A percentile compares a stretch with the other conserved stretches of the same genome.
phyloP scores from a whole-genome alignment of 2,888 invertebrate genomes.

The Phytoseiulus persimilis region DNA sequence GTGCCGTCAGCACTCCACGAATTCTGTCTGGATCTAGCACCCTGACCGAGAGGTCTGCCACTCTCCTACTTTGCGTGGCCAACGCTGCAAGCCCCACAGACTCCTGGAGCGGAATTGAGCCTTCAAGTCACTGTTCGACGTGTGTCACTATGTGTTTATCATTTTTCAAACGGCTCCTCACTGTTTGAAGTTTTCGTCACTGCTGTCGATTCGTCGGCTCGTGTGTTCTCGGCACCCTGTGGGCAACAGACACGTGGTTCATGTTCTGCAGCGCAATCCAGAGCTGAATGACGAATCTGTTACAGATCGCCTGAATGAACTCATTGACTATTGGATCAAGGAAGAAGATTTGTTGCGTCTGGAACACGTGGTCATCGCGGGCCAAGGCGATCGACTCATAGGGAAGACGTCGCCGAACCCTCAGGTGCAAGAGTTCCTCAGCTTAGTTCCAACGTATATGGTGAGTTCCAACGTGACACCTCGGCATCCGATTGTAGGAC shows the following conservation, averaged over 20 bases:
- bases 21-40: neutral
- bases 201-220: neutral
- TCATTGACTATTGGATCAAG: slow-evolving; percentile 46
- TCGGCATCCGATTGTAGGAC: neutral
- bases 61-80: neutral
- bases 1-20: neutral
- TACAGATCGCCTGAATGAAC: slow-evolving; percentile 44
- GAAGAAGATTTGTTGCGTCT: slow-evolving; percentile 46
- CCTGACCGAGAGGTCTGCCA: neutral
- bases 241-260: neutral
- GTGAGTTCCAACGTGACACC: slow-evolving; percentile 41
- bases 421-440: slow-evolving; percentile 59
- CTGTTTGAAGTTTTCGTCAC: neutral
- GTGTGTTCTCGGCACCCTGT: neutral
- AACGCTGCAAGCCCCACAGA: neutral
- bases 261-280: neutral
- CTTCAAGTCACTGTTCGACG: neutral
- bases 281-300: neutral
- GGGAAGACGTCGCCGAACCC: slow-evolving; percentile 76
- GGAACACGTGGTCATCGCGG: slow-evolving; percentile 48
- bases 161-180: neutral
- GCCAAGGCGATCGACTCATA: slow-evolving; percentile 54
- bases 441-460: slow-evolving; percentile 47
- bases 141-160: neutral
- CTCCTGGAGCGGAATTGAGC: neutral